These are phyloP conservation scores for Tipula lateralis DNA, from an alignment of 2,888 invertebrate species.

Conservation along the genomic window DNA sequence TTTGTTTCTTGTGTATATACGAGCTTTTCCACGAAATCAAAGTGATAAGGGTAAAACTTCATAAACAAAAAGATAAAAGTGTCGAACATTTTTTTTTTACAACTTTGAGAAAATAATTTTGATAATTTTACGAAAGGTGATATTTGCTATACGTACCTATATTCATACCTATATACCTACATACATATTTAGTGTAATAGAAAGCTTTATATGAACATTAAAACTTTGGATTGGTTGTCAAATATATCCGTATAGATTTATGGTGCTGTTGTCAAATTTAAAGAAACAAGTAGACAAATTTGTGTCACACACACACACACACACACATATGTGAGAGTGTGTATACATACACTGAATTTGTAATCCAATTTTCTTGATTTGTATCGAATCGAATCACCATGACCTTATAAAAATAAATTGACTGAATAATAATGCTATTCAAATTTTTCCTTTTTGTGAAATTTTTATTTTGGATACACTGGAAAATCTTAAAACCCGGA, in stretches of 20 bases:
- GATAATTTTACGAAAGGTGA: not conserved
- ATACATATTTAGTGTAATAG: not conserved
- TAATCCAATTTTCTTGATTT: not conserved
- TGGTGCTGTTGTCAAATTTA: not conserved
- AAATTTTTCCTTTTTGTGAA: not conserved
- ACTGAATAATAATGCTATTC: not conserved
- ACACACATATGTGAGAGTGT: too few species aligned
- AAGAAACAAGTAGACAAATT: not conserved
- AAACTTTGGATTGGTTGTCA: not conserved
- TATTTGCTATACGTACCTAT: not conserved
- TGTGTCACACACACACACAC: not conserved
- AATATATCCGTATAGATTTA: not conserved
- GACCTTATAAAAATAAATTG: not conserved
- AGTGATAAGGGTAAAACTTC: not conserved
- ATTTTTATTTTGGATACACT: not conserved
- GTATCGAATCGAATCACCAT: not conserved
- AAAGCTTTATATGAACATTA: not conserved
- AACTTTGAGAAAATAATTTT: not conserved
- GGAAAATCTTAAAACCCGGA: not conserved
- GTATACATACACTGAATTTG: not conserved
- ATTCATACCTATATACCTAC: too few species aligned
- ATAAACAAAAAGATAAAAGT: not conserved
- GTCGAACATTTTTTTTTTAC: not conserved
- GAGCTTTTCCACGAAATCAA: not conserved
- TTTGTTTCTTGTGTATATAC: not conserved